These are phyloP conservation scores for Oncorhynchus gorbuscha DNA, from an alignment of 2,113 vertebrate species.

Conservation along the genomic window DNA sequence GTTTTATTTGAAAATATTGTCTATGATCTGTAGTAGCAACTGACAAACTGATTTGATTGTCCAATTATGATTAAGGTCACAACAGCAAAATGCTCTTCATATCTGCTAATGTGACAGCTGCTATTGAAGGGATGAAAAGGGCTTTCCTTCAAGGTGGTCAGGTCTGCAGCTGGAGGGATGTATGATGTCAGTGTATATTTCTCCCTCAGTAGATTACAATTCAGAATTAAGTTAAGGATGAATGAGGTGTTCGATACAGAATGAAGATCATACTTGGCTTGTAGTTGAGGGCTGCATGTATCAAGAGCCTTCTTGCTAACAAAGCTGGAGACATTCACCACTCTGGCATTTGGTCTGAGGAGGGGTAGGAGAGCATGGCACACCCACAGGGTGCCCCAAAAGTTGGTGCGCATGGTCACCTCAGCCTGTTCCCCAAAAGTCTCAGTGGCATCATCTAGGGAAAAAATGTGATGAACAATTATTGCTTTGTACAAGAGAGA, in stretches of 20 bases:
- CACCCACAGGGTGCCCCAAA: conserved; percentile 54
- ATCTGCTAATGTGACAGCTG: too few species aligned
- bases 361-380: conserved; percentile 49
- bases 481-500: neutral
- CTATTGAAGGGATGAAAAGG: too few species aligned
- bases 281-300: conserved; percentile 44
- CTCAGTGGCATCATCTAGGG: conserved; percentile 43
- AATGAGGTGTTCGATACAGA: neutral
- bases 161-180: too few species aligned
- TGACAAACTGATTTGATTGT: too few species aligned
- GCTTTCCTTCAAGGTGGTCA: too few species aligned
- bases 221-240: neutral
- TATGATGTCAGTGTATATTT: too few species aligned
- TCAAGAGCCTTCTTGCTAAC: conserved; percentile 48
- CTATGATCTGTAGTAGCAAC: too few species aligned
- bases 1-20: too few species aligned
- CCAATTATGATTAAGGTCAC: too few species aligned
- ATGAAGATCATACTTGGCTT: conserved; percentile 45
- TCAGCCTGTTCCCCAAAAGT: conserved; percentile 62
- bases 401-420: conserved; percentile 62
- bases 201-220: too few species aligned
- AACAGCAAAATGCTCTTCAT: too few species aligned
- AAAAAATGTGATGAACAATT: neutral
- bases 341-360: conserved; percentile 45
- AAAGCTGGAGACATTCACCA: conserved; percentile 59